phyloP scores from a whole-genome alignment of 2,888 invertebrate species.

The Oxytorus armatus region DNA sequence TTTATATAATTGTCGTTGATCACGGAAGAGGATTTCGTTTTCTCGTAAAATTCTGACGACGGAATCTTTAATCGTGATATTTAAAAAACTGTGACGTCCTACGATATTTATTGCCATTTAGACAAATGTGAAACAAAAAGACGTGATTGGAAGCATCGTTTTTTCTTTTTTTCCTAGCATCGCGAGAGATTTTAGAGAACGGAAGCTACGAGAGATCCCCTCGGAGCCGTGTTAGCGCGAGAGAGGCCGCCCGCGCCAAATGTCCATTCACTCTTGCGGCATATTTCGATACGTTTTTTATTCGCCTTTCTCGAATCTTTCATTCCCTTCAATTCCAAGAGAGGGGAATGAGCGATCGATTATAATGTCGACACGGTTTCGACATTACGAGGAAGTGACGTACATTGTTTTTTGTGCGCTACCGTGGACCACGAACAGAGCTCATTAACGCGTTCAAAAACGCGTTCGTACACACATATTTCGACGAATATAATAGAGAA shows the following conservation, averaged over 20 bases:
- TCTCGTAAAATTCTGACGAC: too few species aligned
- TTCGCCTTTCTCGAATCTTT: constrained; percentile 54
- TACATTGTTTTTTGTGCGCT: not conserved
- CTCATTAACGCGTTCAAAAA: not conserved
- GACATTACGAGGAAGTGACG: constrained; percentile 44
- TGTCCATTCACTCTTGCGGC: constrained; percentile 59
- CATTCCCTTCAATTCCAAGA: constrained; percentile 22
- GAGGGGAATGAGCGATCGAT: constrained; percentile 25
- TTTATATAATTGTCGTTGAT: too few species aligned
- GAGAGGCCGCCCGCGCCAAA: constrained; percentile 33
- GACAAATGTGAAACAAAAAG: not conserved
- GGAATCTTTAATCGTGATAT: too few species aligned
- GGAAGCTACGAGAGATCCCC: constrained; percentile 41
- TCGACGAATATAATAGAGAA: too few species aligned
- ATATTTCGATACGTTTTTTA: constrained; percentile 40
- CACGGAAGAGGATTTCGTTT: too few species aligned
- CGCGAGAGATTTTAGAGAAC: constrained; percentile 35
- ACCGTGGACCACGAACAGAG: too few species aligned
- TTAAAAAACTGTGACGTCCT: too few species aligned
- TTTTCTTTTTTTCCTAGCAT: not conserved
- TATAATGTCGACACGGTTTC: constrained; percentile 49
- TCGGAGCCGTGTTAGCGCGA: constrained; percentile 12
- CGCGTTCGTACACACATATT: too few species aligned
- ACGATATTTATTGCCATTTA: too few species aligned
- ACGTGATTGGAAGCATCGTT: not conserved